A percentile compares a stretch with the other conserved stretches of the same genome.
phyloP scores from a whole-genome alignment of 1,140 invertebrate species.

The Meloidogyne floridensis region DNA sequence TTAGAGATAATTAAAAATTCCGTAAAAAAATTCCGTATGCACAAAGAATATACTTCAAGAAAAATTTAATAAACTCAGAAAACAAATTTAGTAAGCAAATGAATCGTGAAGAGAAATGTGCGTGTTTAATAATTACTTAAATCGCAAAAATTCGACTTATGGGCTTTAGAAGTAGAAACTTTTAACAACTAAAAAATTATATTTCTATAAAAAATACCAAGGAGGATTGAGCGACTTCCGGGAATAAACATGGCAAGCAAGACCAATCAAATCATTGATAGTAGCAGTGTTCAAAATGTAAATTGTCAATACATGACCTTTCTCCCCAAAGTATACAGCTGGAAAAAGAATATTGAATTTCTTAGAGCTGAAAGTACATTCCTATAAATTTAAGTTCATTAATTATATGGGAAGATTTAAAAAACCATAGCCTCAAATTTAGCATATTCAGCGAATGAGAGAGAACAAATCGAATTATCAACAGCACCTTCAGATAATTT shows the following conservation, averaged over 20 bases:
- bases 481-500: neutral
- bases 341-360: conserved; percentile 26
- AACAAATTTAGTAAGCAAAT: too few species aligned
- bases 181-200: too few species aligned
- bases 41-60: too few species aligned
- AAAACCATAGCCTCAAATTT: conserved; percentile 27
- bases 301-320: neutral
- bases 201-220: neutral
- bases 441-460: conserved; percentile 14
- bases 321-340: neutral
- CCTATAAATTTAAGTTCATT: neutral
- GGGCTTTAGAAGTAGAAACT: too few species aligned
- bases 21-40: too few species aligned
- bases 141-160: too few species aligned
- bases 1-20: too few species aligned
- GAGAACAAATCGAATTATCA: neutral
- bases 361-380: neutral
- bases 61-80: too few species aligned
- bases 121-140: too few species aligned
- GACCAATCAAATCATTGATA: conserved; percentile 24
- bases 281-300: conserved; percentile 12
- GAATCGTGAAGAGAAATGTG: too few species aligned
- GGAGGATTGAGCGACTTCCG: neutral
- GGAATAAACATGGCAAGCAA: conserved; percentile 20
- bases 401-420: neutral